Percentiles rank a stretch among this genome's conserved stretches.
Conservation (phyloP, 2,888 invertebrate species). For the Zelleria hepariella region DNA sequence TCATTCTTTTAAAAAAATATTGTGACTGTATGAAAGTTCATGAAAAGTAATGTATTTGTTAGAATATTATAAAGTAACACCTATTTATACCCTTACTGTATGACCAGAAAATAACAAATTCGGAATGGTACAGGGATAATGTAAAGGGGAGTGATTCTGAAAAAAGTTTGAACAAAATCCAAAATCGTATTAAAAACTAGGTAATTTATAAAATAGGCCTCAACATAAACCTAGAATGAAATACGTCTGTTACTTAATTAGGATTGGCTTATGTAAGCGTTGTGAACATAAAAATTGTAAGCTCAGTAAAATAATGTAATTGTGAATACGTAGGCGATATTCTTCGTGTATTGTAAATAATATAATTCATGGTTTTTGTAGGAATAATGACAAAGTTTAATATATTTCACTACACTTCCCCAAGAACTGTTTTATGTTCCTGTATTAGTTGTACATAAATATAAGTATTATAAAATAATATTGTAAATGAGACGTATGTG, state of each 20-base stretch:
- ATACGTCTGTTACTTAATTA: slow-evolving; percentile 24
- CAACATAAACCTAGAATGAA: slow-evolving; percentile 26
- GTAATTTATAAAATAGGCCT: slow-evolving; percentile 12
- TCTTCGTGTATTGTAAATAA: slow-evolving; percentile 59
- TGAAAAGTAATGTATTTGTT: neutral
- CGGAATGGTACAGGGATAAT: slow-evolving; percentile 70
- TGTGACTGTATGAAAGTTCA: neutral
- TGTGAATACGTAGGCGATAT: slow-evolving; percentile 54
- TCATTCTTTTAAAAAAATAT: neutral
- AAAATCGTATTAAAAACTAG: slow-evolving; percentile 15
- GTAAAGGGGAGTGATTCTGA: slow-evolving; percentile 21
- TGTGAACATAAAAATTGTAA: slow-evolving; percentile 47
- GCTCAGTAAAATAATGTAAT: slow-evolving; percentile 48
- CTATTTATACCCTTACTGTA: slow-evolving; percentile 6
- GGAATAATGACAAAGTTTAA: slow-evolving; percentile 56
- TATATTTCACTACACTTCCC: slow-evolving; percentile 62
- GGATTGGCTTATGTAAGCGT: slow-evolving; percentile 51
- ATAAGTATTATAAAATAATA: slow-evolving; percentile 20
- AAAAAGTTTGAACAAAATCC: slow-evolving; percentile 26
- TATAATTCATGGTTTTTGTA: slow-evolving; percentile 39
- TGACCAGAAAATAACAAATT: slow-evolving; percentile 53
- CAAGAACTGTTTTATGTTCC: slow-evolving; percentile 70
- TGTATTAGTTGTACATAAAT: slow-evolving; percentile 64
- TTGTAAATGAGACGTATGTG: slow-evolving; percentile 22
- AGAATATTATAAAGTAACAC: neutral